phyloP scores from a whole-genome alignment of 2,797 vertebrate species.

The Bufotes viridis region DNA sequence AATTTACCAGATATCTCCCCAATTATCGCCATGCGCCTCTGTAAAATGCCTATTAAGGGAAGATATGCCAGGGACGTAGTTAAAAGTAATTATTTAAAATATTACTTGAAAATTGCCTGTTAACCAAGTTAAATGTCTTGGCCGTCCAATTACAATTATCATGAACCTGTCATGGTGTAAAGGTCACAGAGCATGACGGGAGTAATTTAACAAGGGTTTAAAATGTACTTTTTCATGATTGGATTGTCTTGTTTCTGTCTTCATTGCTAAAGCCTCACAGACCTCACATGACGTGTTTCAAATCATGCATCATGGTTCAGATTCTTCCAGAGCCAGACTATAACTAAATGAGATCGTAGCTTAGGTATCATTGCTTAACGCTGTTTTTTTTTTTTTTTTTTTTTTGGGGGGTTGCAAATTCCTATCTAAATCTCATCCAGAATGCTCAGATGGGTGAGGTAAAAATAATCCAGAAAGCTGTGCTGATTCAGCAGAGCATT shows the following conservation, averaged over 20 bases:
- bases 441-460: too few species aligned
- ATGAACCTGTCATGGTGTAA: constrained; percentile 24
- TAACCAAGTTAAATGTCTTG: constrained; percentile 21
- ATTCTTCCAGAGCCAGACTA: neutral
- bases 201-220: constrained; percentile 9
- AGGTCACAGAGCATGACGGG: constrained; percentile 20
- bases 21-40: neutral
- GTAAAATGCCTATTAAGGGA: neutral
- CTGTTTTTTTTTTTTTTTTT: neutral
- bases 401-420: neutral
- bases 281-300: constrained; percentile 8
- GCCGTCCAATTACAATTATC: constrained; percentile 24
- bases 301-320: neutral
- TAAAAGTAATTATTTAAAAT: constrained; percentile 29
- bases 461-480: too few species aligned
- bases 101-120: constrained; percentile 16
- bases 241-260: constrained; percentile 22
- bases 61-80: constrained; percentile 20
- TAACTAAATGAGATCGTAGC: neutral
- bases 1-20: neutral
- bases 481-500: too few species aligned
- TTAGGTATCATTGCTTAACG: neutral
- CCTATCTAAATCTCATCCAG: neutral
- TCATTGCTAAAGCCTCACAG: neutral
- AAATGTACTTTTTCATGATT: constrained; percentile 22